Conservation (phyloP, 2,888 invertebrate genomes). For the Chrysodeixis includens region DNA sequence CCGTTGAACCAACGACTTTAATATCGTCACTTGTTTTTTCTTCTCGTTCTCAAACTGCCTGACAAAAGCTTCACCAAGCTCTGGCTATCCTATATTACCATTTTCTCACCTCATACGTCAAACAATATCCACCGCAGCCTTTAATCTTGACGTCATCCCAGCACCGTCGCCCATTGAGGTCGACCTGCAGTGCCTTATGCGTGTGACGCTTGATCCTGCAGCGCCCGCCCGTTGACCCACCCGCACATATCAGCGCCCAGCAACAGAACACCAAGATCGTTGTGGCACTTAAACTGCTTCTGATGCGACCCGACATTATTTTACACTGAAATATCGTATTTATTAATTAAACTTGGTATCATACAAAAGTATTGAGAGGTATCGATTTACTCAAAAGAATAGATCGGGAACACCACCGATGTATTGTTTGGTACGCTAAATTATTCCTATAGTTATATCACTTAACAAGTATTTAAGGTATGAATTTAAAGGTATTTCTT, state of each 20-base stretch:
- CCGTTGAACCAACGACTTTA: too few species aligned
- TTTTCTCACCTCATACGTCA: constrained; percentile 93
- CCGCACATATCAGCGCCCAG: constrained; percentile 63
- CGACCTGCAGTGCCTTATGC: constrained; percentile 83
- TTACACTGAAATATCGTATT: constrained; percentile 35
- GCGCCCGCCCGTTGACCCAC: constrained; percentile 64
- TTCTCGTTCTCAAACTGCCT: too few species aligned
- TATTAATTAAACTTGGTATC: too few species aligned
- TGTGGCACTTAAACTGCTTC: constrained; percentile 48
- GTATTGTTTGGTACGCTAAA: too few species aligned
- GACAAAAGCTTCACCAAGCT: too few species aligned
- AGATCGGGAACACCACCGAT: too few species aligned
- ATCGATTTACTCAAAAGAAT: too few species aligned
- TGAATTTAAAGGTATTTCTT: background rate
- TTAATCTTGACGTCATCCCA: constrained; percentile 94
- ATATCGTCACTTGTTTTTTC: too few species aligned
- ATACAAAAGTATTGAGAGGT: too few species aligned
- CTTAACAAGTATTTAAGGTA: too few species aligned
- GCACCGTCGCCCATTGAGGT: constrained; percentile 91
- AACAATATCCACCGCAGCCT: constrained; percentile 96
- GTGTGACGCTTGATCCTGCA: constrained; percentile 77
- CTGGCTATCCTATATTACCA: too few species aligned
- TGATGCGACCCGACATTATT: constrained; percentile 39
- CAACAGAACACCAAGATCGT: constrained; percentile 66
- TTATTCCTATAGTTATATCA: too few species aligned